Evolutionary conservation across 1,140 invertebrate genomes (phyloP).

Genomic region (Brachionus koreanus): DNA sequence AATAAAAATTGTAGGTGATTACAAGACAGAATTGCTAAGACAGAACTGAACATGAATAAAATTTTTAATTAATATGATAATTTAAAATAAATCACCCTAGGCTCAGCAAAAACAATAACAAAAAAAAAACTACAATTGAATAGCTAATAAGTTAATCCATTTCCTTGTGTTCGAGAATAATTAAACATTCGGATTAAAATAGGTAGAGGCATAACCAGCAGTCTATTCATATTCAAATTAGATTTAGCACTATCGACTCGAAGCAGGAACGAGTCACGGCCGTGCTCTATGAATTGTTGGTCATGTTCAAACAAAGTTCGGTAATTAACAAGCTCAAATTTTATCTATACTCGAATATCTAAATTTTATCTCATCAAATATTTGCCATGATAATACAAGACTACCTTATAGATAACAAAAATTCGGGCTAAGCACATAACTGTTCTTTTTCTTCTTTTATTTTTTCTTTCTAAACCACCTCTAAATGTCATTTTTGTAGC

Average conservation of each 20-base stretch:
- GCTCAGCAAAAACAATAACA: not conserved
- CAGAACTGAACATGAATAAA: not conserved
- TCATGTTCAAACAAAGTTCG: not conserved
- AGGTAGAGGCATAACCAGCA: not conserved
- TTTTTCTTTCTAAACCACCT: not conserved
- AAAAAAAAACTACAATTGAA: not conserved
- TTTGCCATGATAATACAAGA: conserved; percentile 7
- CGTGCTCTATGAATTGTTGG: not conserved
- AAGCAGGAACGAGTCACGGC: not conserved
- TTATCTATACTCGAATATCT: not conserved
- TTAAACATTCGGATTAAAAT: not conserved
- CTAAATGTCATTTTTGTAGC: not conserved
- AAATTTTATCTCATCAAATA: conserved; percentile 5
- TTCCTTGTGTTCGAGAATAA: not conserved
- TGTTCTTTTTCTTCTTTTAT: not conserved
- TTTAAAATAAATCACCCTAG: conserved; percentile 2
- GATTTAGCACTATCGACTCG: not conserved
- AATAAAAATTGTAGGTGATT: not conserved
- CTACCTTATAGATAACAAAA: conserved; percentile 1
- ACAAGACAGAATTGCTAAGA: not conserved
- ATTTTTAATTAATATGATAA: conserved; percentile 6
- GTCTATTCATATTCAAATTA: conserved; percentile 4
- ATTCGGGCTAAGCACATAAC: not conserved
- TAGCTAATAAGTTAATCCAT: not conserved
- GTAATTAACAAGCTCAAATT: not conserved